These are phyloP conservation scores for Ophioninae sp. DNA, from an alignment of 2,888 invertebrate species.

Conservation along the genomic window DNA sequence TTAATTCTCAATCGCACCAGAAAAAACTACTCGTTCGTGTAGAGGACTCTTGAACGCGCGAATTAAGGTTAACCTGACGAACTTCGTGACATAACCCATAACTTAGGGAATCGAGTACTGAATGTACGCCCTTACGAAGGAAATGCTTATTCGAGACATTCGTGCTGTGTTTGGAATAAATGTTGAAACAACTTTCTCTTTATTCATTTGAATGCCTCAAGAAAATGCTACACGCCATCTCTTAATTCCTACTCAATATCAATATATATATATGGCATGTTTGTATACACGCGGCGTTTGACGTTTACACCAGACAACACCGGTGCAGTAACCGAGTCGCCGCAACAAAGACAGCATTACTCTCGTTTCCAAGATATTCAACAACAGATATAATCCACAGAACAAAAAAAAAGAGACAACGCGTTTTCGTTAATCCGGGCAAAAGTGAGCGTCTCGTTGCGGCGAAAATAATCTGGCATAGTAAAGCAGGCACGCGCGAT, in stretches of 20 bases:
- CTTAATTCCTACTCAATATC: no score
- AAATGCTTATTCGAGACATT: not conserved
- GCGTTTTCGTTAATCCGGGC: not conserved
- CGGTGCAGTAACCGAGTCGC: not conserved
- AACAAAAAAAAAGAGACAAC: not conserved
- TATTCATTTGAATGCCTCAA: no score
- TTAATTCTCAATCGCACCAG: conserved; percentile 79
- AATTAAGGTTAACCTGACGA: not conserved
- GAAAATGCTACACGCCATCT: no score
- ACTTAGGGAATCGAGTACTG: not conserved
- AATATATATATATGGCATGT: no score
- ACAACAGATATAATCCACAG: not conserved
- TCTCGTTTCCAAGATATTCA: not conserved
- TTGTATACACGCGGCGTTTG: not conserved
- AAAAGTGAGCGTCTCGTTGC: not conserved
- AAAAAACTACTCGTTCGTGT: not conserved
- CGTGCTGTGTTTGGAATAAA: not conserved
- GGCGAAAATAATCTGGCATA: not conserved
- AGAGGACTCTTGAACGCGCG: not conserved
- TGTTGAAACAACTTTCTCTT: no score
- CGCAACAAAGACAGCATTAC: not conserved
- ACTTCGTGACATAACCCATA: not conserved
- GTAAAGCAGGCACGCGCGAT: not conserved
- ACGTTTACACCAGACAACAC: not conserved
- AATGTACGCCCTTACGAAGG: not conserved